Conservation (phyloP, 2,113 vertebrate species). For the Pholis gunnellus region DNA sequence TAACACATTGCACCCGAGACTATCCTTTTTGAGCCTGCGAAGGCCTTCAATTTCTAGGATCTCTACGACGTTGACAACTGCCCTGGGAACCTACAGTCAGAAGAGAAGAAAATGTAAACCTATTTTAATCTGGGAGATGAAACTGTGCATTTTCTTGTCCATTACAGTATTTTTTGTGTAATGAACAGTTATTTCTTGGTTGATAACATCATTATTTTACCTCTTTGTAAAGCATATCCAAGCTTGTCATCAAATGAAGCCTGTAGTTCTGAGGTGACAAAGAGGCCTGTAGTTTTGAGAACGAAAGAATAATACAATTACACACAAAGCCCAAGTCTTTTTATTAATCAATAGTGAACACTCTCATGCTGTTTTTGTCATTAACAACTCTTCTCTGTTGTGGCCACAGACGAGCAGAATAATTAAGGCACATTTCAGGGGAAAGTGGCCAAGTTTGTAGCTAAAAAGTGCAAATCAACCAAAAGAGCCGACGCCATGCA, state of each 20-base stretch:
- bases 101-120: not conserved
- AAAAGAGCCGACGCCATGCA: constrained; percentile 32
- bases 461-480: constrained; percentile 15
- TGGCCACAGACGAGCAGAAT: not conserved
- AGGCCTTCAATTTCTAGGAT: constrained; percentile 88
- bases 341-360: constrained; percentile 1
- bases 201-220: constrained; percentile 73
- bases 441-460: not conserved
- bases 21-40: constrained; percentile 80
- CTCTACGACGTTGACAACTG: constrained; percentile 88
- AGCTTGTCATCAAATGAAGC: constrained; percentile 83
- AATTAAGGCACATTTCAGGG: constrained; percentile 11
- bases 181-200: not conserved
- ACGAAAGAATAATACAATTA: not conserved
- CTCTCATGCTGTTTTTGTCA: not conserved
- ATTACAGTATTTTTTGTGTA: not conserved
- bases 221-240: constrained; percentile 91
- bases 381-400: not conserved
- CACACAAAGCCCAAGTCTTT: not conserved
- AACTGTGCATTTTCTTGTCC: not conserved
- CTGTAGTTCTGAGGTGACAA: constrained; percentile 84
- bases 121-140: not conserved
- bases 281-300: constrained; percentile 75
- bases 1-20: constrained; percentile 75
- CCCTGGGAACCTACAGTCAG: constrained; percentile 87